A percentile compares a stretch with the other conserved stretches of the same genome.
phyloP scores from a whole-genome alignment of 2,797 vertebrate species.

The Microtus agrestis region DNA sequence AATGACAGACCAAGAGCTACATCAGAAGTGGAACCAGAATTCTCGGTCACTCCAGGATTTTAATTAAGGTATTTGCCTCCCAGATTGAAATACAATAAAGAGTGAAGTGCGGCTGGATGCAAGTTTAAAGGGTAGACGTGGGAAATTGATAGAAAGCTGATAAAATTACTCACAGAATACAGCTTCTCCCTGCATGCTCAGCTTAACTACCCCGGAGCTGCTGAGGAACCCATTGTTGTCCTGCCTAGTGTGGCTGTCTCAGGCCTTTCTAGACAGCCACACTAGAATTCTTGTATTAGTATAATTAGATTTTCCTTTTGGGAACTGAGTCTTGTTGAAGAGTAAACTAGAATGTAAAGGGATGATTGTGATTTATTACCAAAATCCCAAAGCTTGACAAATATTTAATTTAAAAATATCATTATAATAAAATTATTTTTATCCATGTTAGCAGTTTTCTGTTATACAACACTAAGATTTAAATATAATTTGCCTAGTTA shows the following conservation, averaged over 20 bases:
- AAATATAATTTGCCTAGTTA: slow-evolving; percentile 8
- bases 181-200: slow-evolving; percentile 31
- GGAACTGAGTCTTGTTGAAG: slow-evolving; percentile 54
- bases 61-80: slow-evolving; percentile 45
- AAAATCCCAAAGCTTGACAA: slow-evolving; percentile 48
- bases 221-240: neutral
- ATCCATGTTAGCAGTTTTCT: slow-evolving; percentile 26
- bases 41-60: slow-evolving; percentile 50
- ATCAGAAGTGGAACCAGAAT: slow-evolving; percentile 41
- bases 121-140: slow-evolving; percentile 58
- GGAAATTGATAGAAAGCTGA: slow-evolving; percentile 53
- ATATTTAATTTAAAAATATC: neutral
- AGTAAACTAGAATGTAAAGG: slow-evolving; percentile 12
- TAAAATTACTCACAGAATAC: slow-evolving; percentile 37
- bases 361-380: slow-evolving; percentile 33
- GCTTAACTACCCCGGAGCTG: neutral
- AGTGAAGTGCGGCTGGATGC: slow-evolving; percentile 42
- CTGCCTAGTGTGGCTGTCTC: neutral
- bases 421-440: slow-evolving; percentile 8
- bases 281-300: slow-evolving; percentile 15
- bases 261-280: neutral
- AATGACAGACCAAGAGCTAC: slow-evolving; percentile 4
- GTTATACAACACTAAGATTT: neutral
- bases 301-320: slow-evolving; percentile 44
- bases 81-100: slow-evolving; percentile 57